These are phyloP conservation scores for Macrosiphum euphorbiae DNA, from an alignment of 2,888 invertebrate species.

Conservation along the genomic window DNA sequence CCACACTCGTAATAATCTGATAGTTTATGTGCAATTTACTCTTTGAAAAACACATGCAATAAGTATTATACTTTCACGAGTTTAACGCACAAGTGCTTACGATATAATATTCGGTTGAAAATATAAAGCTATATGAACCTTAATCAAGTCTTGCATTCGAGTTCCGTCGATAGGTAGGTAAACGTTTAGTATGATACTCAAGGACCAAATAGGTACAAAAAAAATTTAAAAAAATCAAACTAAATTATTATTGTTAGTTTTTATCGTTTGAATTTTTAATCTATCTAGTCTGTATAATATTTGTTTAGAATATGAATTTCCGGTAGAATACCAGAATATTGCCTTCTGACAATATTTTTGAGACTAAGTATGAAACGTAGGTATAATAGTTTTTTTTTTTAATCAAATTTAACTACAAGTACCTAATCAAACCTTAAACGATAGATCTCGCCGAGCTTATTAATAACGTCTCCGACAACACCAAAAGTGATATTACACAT, in stretches of 20 bases:
- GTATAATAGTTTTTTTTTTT: neutral
- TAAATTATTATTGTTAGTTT: neutral
- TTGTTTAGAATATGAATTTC: too few species aligned
- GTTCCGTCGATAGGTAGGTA: constrained; percentile 92
- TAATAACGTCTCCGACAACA: constrained; percentile 74
- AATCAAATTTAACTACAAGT: neutral
- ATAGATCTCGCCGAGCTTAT: constrained; percentile 76
- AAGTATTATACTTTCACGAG: neutral
- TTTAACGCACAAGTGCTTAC: neutral
- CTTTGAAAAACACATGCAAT: neutral
- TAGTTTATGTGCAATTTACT: neutral
- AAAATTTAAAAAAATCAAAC: neutral
- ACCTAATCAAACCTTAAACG: constrained; percentile 76
- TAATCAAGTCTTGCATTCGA: constrained; percentile 88
- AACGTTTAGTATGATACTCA: constrained; percentile 88
- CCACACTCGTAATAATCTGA: neutral
- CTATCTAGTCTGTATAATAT: too few species aligned
- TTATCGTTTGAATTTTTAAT: neutral
- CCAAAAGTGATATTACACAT: constrained; percentile 72
- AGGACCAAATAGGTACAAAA: constrained; percentile 81
- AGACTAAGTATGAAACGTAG: neutral
- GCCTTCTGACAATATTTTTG: neutral
- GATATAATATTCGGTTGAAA: neutral
- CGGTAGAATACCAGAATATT: neutral
- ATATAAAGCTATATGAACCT: constrained; percentile 77